Evolutionary conservation across 2,797 vertebrate genomes (phyloP).

Genomic region (Sebastes trivittatus): DNA sequence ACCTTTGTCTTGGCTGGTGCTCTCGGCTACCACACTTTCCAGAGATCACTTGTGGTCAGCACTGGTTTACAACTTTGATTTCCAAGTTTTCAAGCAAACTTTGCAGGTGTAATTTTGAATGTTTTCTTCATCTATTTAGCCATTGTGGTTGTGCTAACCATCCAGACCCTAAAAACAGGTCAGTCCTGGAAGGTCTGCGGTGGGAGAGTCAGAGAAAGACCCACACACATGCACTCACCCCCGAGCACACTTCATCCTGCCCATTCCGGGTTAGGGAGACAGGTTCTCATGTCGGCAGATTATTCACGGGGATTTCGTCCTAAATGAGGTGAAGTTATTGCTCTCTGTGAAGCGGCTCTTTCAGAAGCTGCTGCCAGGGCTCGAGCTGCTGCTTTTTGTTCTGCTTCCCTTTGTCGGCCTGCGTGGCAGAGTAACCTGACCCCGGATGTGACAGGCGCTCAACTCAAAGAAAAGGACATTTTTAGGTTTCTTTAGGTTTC

Average conservation of each 20-base stretch:
- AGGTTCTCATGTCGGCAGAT: conserved; percentile 66
- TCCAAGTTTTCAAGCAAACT: neutral
- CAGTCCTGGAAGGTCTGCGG: neutral
- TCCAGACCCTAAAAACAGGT: neutral
- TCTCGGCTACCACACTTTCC: neutral
- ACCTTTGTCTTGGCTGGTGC: neutral
- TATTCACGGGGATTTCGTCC: conserved; percentile 76
- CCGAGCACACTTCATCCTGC: conserved; percentile 38
- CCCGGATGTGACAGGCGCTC: conserved; percentile 33
- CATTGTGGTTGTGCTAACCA: neutral
- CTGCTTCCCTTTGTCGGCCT: conserved; percentile 50
- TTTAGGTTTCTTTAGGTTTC: conserved; percentile 38
- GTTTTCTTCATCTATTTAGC: neutral
- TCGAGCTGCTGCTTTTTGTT: conserved; percentile 56
- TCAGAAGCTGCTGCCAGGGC: conserved; percentile 58
- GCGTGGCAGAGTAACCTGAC: conserved; percentile 53
- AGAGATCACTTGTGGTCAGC: neutral
- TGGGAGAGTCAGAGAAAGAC: conserved; percentile 2
- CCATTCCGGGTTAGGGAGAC: conserved; percentile 28
- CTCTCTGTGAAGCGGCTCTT: conserved; percentile 50
- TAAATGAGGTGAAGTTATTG: conserved; percentile 70
- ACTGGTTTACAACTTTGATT: neutral
- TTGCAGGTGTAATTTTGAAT: neutral
- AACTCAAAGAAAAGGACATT: conserved; percentile 32
- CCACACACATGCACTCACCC: conserved; percentile 16